Evolutionary conservation across 2,113 vertebrate genomes (phyloP).

Genomic region (Gobius niger): DNA sequence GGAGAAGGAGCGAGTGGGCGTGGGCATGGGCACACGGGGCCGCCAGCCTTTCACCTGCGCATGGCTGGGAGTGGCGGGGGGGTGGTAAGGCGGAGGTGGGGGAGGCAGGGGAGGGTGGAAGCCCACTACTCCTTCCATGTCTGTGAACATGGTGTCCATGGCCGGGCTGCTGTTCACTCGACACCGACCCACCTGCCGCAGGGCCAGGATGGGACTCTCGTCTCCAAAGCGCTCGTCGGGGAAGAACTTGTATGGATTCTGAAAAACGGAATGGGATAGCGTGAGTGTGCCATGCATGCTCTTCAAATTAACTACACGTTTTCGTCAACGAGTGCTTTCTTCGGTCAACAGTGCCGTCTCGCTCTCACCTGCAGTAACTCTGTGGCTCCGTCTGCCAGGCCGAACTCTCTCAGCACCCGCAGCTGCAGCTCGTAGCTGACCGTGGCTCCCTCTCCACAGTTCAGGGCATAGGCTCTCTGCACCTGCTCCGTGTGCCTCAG

Average conservation of each 20-base stretch:
- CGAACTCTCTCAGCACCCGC: conserved; percentile 91
- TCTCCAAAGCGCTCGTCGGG: conserved; percentile 97
- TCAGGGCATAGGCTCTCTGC: conserved; percentile 92
- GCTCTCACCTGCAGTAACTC: conserved; percentile 90
- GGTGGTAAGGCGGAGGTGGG: conserved; percentile 93
- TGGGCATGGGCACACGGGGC: conserved; percentile 87
- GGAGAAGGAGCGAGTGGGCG: conserved; percentile 94
- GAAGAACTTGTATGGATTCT: conserved; percentile 99
- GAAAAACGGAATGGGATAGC: conserved; percentile 2
- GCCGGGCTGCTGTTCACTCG: conserved; percentile 92
- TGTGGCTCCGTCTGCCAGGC: conserved; percentile 90
- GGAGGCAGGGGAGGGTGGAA: conserved; percentile 94
- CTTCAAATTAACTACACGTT: too few species aligned
- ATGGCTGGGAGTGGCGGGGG: conserved; percentile 86
- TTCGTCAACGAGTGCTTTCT: too few species aligned
- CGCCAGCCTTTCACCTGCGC: conserved; percentile 93
- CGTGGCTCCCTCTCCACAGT: conserved; percentile 94
- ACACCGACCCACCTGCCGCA: conserved; percentile 89
- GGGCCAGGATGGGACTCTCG: conserved; percentile 91
- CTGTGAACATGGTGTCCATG: conserved; percentile 94
- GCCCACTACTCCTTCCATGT: conserved; percentile 91
- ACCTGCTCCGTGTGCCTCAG: conserved; percentile 93
- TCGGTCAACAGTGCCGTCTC: conserved; percentile 15
- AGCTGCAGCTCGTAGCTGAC: conserved; percentile 98
- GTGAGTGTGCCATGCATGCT: too few species aligned